Conservation (phyloP, 1,140 invertebrate genomes). For the Lucilia cuprina region DNA sequence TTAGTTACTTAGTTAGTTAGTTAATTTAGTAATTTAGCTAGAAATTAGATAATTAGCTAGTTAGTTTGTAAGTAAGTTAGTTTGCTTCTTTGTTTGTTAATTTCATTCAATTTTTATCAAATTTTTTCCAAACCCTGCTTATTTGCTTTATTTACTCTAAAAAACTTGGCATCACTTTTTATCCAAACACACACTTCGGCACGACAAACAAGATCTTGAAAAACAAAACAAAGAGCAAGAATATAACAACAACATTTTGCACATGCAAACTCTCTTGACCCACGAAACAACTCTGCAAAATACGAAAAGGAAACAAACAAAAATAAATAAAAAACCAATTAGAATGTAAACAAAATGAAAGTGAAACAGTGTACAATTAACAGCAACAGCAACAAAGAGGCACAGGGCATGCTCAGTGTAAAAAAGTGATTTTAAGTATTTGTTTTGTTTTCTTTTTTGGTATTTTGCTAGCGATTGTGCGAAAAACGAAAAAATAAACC, state of each 20-base stretch:
- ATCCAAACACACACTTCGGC: not conserved
- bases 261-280: not conserved
- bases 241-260: not conserved
- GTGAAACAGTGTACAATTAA: not conserved
- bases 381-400: not conserved
- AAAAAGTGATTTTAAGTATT: not conserved
- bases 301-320: not conserved
- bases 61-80: too few species aligned
- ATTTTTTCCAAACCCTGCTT: too few species aligned
- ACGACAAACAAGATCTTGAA: not conserved
- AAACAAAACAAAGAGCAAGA: not conserved
- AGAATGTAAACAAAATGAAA: not conserved
- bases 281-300: not conserved
- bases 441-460: not conserved
- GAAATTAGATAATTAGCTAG: too few species aligned
- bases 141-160: too few species aligned
- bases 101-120: too few species aligned
- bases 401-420: not conserved
- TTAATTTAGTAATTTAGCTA: too few species aligned
- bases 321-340: not conserved
- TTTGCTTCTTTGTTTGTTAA: too few species aligned
- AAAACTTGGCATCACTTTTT: constrained; percentile 10
- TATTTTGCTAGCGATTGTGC: not conserved
- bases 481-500: not conserved
- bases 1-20: too few species aligned